Conservation (phyloP, 1,140 invertebrate species). For the Brachionus asplanchnoidis region DNA sequence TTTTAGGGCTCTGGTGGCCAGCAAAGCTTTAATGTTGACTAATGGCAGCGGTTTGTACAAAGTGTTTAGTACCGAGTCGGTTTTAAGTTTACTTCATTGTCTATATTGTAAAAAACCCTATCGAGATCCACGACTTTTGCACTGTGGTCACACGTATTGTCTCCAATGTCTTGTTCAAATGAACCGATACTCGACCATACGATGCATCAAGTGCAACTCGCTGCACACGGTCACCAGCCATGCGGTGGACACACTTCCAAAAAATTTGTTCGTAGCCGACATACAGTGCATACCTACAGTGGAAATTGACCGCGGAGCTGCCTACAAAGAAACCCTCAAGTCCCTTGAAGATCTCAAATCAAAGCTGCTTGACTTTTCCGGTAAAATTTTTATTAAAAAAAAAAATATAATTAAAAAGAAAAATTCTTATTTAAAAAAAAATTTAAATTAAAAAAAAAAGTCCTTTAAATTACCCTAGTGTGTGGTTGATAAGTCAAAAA, state of each 20-base stretch:
- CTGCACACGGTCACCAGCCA: conserved; percentile 38
- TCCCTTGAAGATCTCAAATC: conserved; percentile 33
- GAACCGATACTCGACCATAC: conserved; percentile 40
- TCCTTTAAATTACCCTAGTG: no score
- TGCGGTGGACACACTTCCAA: conserved; percentile 31
- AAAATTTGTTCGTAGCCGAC: conserved; percentile 39
- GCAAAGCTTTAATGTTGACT: conserved; percentile 28
- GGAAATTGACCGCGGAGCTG: conserved; percentile 36
- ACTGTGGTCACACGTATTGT: conserved; percentile 41
- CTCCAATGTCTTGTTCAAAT: conserved; percentile 39
- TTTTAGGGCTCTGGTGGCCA: conserved; percentile 30
- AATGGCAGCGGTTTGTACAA: conserved; percentile 39
- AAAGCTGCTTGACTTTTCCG: conserved; percentile 26
- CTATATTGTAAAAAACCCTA: conserved; percentile 41
- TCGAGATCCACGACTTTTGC: conserved; percentile 18
- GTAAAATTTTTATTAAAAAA: not conserved
- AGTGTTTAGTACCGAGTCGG: conserved; percentile 41
- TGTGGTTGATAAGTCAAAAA: no score
- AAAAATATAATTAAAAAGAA: not conserved
- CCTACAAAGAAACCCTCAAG: conserved; percentile 37
- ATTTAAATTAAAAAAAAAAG: not conserved
- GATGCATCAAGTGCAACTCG: conserved; percentile 39
- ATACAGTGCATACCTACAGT: conserved; percentile 40
- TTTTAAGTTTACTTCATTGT: conserved; percentile 38
- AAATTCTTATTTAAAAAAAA: not conserved